These are phyloP conservation scores for Ptychochromis oligacanthus DNA, from an alignment of 2,113 vertebrate genomes.

Conservation along the genomic window DNA sequence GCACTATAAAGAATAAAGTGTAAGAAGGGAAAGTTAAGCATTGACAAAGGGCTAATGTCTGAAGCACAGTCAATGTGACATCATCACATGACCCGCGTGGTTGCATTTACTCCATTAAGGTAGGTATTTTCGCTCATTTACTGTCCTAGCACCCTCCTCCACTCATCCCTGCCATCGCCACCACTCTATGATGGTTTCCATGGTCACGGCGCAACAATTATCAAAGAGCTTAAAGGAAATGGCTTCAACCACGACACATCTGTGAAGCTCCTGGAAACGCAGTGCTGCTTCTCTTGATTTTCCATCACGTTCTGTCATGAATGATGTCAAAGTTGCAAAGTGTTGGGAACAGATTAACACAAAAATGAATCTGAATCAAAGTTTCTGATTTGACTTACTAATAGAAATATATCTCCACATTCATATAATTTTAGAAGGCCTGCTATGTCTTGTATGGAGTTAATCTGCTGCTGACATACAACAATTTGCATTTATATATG, in stretches of 20 bases:
- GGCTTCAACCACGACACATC: not conserved
- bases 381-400: not conserved
- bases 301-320: not conserved
- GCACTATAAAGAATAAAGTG: not conserved
- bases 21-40: not conserved
- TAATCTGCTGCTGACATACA: not conserved
- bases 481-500: not conserved
- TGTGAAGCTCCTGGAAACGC: not conserved
- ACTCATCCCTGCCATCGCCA: not conserved
- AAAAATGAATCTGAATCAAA: not conserved
- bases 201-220: slow-evolving; percentile 43
- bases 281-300: not conserved
- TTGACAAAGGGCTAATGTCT: slow-evolving; percentile 54
- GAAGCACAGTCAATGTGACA: slow-evolving; percentile 55
- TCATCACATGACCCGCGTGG: slow-evolving; percentile 69
- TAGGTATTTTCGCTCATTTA: slow-evolving; percentile 34
- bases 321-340: not conserved
- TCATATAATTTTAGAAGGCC: not conserved
- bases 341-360: not conserved
- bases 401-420: not conserved
- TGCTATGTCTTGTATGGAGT: not conserved
- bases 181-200: slow-evolving; percentile 43
- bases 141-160: not conserved
- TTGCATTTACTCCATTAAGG: slow-evolving; percentile 62
- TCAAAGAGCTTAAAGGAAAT: slow-evolving; percentile 34